phyloP scores from a whole-genome alignment of 2,797 vertebrate species.

The Pristis pectinata region DNA sequence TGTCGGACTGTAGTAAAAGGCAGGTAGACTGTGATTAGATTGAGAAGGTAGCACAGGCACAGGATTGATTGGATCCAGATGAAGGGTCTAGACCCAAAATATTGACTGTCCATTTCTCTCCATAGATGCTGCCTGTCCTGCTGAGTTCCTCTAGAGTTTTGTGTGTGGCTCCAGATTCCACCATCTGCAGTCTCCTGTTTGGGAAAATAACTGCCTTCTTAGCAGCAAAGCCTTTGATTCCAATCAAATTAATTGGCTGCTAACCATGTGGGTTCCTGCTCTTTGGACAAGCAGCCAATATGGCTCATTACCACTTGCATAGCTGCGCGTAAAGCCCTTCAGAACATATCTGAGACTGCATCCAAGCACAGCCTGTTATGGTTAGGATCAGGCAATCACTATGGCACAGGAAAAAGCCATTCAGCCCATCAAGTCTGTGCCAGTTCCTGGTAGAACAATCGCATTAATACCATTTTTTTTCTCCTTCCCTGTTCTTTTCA shows the following conservation, averaged over 20 bases:
- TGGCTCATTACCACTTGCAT: not conserved
- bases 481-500: no score
- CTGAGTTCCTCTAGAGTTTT: no score
- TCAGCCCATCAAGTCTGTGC: no score
- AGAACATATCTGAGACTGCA: not conserved
- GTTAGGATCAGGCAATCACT: not conserved
- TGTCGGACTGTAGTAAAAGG: not conserved
- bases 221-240: not conserved
- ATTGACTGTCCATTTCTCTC: no score
- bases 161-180: no score
- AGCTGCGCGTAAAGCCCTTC: not conserved
- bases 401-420: no score
- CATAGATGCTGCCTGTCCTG: no score
- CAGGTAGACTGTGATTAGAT: not conserved
- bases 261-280: not conserved
- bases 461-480: no score
- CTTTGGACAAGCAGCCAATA: not conserved
- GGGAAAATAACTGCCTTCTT: not conserved
- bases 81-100: not conserved
- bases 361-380: not conserved
- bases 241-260: not conserved
- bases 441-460: no score
- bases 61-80: not conserved
- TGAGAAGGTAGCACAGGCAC: not conserved
- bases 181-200: no score